These are phyloP conservation scores for Peromyscus nudipes DNA, from an alignment of 2,797 vertebrate species.

Conservation along the genomic window DNA sequence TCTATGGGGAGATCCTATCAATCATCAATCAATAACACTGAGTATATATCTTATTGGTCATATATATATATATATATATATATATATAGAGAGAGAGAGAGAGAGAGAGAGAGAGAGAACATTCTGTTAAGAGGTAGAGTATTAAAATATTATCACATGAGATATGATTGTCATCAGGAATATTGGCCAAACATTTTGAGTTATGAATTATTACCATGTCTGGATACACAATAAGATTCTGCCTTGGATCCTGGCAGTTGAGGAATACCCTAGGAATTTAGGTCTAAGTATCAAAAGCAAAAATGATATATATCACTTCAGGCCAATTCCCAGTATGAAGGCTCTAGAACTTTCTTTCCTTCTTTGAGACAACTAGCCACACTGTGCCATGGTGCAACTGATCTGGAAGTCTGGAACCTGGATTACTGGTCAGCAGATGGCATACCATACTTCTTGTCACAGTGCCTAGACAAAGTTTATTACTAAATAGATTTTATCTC, in stretches of 20 bases:
- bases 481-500: constrained; percentile 1
- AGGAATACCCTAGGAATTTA: constrained; percentile 16
- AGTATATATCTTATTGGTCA: not conserved
- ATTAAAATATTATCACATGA: not conserved
- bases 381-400: not conserved
- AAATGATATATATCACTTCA: not conserved
- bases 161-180: not conserved
- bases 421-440: too few relatives aligned
- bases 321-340: not conserved
- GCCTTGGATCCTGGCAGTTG: not conserved
- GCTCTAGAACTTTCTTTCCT: not conserved
- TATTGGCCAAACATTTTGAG: not conserved
- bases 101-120: not conserved
- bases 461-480: not conserved
- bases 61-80: too few relatives aligned
- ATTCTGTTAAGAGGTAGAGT: not conserved
- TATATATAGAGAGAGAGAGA: not conserved
- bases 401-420: not conserved
- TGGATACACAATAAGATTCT: not conserved
- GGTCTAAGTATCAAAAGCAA: not conserved
- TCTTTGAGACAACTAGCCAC: not conserved
- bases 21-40: not conserved
- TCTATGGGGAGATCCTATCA: not conserved
- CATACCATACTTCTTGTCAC: too few relatives aligned
- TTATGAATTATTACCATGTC: too few relatives aligned